Evolutionary conservation across 2,888 invertebrate genomes (phyloP).

Genomic region (Girardia tigrina): DNA sequence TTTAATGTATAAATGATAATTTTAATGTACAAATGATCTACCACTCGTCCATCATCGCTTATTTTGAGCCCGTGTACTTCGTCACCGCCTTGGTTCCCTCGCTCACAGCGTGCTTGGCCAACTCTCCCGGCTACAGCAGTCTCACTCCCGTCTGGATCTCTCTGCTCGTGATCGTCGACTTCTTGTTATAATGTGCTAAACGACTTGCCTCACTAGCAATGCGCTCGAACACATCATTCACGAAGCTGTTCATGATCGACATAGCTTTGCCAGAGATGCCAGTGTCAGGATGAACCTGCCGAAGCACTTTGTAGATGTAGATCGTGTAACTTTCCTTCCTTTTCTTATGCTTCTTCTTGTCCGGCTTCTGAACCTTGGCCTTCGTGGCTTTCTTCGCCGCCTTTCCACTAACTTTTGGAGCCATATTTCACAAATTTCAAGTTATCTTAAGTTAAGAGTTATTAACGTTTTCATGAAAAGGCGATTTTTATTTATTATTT

Average conservation of each 20-base stretch:
- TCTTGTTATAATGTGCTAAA: conserved; percentile 55
- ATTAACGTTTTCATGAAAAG: too few relatives aligned
- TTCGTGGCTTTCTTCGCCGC: conserved; percentile 34
- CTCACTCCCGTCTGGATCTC: conserved; percentile 31
- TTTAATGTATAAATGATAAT: too few relatives aligned
- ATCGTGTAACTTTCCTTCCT: conserved; percentile 35
- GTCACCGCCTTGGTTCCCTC: conserved; percentile 33
- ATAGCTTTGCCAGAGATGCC: conserved; percentile 62
- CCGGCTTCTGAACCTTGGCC: conserved; percentile 35
- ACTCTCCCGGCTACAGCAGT: conserved; percentile 28
- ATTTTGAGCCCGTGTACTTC: conserved; percentile 32
- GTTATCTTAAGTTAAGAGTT: too few relatives aligned
- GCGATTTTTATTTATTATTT: too few relatives aligned
- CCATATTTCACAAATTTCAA: too few relatives aligned
- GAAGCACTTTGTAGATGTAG: conserved; percentile 37
- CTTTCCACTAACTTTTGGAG: conserved; percentile 30
- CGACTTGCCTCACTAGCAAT: conserved; percentile 58
- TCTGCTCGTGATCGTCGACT: conserved; percentile 34
- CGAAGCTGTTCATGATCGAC: conserved; percentile 64
- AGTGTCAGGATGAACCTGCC: conserved; percentile 54
- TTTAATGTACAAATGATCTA: too few relatives aligned
- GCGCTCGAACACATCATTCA: conserved; percentile 63
- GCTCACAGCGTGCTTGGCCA: conserved; percentile 35
- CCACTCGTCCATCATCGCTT: too few relatives aligned
- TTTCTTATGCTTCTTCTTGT: conserved; percentile 35